Base-by-base conservation (phyloP, 2,888 invertebrate genomes). In the Aquatica leii region DNA sequence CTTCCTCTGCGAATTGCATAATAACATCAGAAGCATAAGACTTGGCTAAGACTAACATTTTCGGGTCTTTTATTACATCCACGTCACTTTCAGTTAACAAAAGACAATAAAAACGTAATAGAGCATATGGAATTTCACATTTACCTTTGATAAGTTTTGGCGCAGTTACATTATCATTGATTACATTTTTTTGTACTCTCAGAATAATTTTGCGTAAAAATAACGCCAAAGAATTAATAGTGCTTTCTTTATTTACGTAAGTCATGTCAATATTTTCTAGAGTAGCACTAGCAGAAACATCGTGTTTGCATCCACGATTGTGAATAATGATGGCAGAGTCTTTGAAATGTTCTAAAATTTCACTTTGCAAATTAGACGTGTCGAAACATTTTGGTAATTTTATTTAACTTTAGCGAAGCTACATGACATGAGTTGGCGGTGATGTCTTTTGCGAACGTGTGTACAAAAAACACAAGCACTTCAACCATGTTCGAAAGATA, bases 381-480 rank as follows among this genome's bases (percentile, higher is more conserved):
- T 65, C 59, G 59, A 67, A 66, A 67, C 61, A n/a, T n/a, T 65
- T 67, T 65, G 65, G 65, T 65, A 65, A 58, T 52, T 65, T 67
- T 48, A 65, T 67, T 58, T 67, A n/a, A n/a, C n/a, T 59, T 59
- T 51, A 52, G 50, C 50, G 20, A 50, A 50, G 50, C 51, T 41
- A 59, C 51, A 50, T 52, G 51, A n/a, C 51, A 41, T 12, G 14
- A 31, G 9, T 15, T 43, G 2, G 9, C 43, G 2, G 9, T 15
- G 15, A 9, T 51, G 20, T 59, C 21, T 15, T 59, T 59, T 59
- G 59, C 20, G 59, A 20, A 60, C 53, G 65, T 67, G 58, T 52
- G 68, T 43, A 49, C 66, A 66, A 66, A 62, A 66, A 52, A 65
- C 65, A 62, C 61, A 62, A n/a, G n/a, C n/a, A n/a, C n/a, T n/a